phyloP scores from a whole-genome alignment of 2,888 invertebrate genomes.

The Calliphora vomitoria region DNA sequence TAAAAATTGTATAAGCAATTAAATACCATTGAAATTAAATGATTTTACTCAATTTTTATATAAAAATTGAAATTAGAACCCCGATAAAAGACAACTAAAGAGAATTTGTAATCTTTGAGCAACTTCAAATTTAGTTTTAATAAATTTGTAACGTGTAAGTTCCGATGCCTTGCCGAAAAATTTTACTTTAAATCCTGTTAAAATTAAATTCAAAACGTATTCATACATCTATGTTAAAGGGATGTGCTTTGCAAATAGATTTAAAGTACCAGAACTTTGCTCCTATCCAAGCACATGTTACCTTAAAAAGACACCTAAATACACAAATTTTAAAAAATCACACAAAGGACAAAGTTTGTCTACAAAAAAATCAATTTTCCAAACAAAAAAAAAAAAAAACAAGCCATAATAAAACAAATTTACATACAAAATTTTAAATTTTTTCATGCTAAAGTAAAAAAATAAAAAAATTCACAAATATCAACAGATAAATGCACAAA shows the following conservation, averaged over 20 bases:
- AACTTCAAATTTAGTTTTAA: no score
- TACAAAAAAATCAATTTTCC: conserved; percentile 44
- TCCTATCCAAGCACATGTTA: not conserved
- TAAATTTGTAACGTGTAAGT: no score
- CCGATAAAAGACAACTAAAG: no score
- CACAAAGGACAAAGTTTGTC: conserved; percentile 62
- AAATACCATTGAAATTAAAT: no score
- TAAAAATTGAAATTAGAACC: no score
- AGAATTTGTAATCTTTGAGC: no score
- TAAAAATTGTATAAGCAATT: no score
- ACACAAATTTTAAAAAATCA: not conserved
- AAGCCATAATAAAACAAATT: conserved; percentile 47
- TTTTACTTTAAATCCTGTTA: no score
- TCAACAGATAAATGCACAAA: conserved; percentile 64
- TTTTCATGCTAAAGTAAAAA: not conserved
- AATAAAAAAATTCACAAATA: conserved; percentile 33
- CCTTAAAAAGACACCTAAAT: not conserved
- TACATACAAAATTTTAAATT: conserved; percentile 31
- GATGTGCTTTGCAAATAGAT: not conserved
- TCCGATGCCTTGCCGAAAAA: no score
- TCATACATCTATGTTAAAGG: not conserved
- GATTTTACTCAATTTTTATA: no score
- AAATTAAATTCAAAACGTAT: not conserved
- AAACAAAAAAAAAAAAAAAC: no score
- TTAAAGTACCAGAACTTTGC: conserved; percentile 26